Evolutionary conservation across 23 tunicate species (phyloP), one percentile per base, ranked within the genome.

Genomic region (Botrylloides violaceus): DNA sequence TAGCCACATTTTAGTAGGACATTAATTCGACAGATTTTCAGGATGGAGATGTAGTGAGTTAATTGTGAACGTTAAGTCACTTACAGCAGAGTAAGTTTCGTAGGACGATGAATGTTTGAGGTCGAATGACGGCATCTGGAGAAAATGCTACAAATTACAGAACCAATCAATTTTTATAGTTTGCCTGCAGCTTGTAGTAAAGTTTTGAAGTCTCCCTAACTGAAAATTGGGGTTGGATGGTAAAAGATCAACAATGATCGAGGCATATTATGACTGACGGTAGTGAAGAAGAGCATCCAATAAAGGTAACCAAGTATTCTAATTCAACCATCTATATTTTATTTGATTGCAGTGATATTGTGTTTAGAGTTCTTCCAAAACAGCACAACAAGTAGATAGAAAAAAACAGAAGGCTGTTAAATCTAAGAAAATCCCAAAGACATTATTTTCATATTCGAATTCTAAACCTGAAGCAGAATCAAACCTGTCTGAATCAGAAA

Each of bases 191-290:
- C n/a, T n/a, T n/a, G n/a, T n/a, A n/a, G n/a, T n/a, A n/a, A n/a
- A n/a, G n/a, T n/a, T 43, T 43, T 7, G 9, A 43, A 43, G 53
- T 43, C 53, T 43, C 53, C 53, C 53, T 43, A 43, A 43, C 53
- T 43, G 9, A 15, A 43, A 7, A 7, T 43, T 43, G 12, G 53
- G 53, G 64, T 59, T 63, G 35, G 70, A 63, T 3, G 29, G 29
- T 29, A 19, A 27, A 33, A 29, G 33, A 9, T 28, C 7, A 63
- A 63, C 19, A 28, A 63, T 63, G 70, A 27, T 63, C 29, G 32
- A 23, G 32, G 70, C 35, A 6, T 68, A 68, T 43, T 43, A 68
- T 68, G 74, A 36, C 74, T 68, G 30, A 68, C 36, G 74, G 43
- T 25, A 68, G 58, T 68, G 56, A 29, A 60, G 30, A 25, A 60